These are phyloP conservation scores for Metopia argyrocephala DNA, from an alignment of 2,888 invertebrate species.

Conservation along the genomic window DNA sequence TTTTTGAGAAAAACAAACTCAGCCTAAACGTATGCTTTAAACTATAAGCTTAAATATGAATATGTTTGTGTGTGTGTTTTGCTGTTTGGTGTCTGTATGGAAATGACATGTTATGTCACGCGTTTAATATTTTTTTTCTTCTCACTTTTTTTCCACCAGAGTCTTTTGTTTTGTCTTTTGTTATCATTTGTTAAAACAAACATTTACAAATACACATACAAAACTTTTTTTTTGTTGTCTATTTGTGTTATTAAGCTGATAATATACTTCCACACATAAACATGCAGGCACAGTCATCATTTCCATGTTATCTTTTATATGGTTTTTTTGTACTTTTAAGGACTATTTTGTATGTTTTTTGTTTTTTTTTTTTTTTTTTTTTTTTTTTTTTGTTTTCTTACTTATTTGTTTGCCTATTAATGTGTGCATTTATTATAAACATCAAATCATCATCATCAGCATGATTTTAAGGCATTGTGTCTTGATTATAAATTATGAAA, in stretches of 20 bases:
- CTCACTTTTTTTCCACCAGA: not conserved
- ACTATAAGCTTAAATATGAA: not conserved
- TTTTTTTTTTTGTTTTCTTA: not conserved
- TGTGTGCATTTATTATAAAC: constrained; percentile 14
- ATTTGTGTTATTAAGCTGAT: constrained; percentile 34
- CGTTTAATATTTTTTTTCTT: constrained; percentile 37
- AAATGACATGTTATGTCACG: constrained; percentile 57
- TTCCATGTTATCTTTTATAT: not conserved
- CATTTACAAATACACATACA: not conserved
- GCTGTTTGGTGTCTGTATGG: constrained; percentile 17
- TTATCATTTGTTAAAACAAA: constrained; percentile 32
- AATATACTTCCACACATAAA: constrained; percentile 3
- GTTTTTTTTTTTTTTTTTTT: not conserved
- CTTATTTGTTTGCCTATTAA: not conserved
- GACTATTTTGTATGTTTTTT: constrained; percentile 3
- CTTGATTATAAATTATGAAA: constrained; percentile 56
- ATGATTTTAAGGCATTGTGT: constrained; percentile 36
- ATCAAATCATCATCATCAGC: constrained; percentile 40
- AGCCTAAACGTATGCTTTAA: constrained; percentile 36
- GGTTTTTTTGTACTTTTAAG: not conserved
- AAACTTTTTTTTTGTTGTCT: not conserved
- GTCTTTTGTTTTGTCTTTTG: constrained; percentile 44
- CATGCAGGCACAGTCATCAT: not conserved
- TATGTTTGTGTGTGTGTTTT: not conserved
- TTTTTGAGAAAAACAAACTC: constrained; percentile 14